These are phyloP conservation scores for Sander lucioperca DNA, from an alignment of 2,113 vertebrate genomes.

Conservation along the genomic window DNA sequence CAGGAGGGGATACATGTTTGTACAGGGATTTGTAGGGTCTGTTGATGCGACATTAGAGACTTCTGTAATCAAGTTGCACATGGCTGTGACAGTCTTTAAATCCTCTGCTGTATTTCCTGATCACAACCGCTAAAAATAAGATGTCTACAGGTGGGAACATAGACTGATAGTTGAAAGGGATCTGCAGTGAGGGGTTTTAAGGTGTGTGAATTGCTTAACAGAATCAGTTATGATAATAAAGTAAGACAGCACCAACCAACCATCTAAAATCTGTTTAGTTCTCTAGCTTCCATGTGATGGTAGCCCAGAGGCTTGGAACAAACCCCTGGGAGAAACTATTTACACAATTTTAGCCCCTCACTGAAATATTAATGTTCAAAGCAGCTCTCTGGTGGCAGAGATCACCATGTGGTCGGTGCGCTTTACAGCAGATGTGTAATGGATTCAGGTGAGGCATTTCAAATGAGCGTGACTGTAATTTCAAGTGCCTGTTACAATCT, in stretches of 20 bases:
- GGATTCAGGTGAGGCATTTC: slow-evolving; percentile 67
- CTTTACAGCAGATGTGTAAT: slow-evolving; percentile 63
- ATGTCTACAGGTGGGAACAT: slow-evolving; percentile 6
- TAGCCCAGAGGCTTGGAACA: slow-evolving; percentile 55
- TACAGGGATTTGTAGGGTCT: slow-evolving; percentile 15
- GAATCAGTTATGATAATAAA: slow-evolving; percentile 60
- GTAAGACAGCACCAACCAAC: slow-evolving; percentile 52
- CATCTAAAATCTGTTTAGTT: slow-evolving; percentile 61
- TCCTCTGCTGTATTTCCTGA: slow-evolving; percentile 17
- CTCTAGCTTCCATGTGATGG: slow-evolving; percentile 59
- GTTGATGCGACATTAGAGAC: slow-evolving; percentile 37
- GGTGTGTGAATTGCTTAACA: slow-evolving; percentile 24
- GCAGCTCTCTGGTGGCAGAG: slow-evolving; percentile 60
- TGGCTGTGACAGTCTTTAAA: slow-evolving; percentile 9
- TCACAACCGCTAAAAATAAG: slow-evolving; percentile 38
- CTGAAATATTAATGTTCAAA: slow-evolving; percentile 75
- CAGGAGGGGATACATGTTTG: slow-evolving; percentile 11
- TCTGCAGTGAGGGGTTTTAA: slow-evolving; percentile 21
- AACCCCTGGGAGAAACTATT: slow-evolving; percentile 62
- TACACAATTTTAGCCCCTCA: slow-evolving; percentile 42
- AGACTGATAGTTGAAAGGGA: slow-evolving; percentile 5
- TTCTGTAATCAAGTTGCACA: slow-evolving; percentile 19
- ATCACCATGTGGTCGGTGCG: slow-evolving; percentile 56
- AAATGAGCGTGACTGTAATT: slow-evolving; percentile 69
- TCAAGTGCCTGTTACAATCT: slow-evolving; percentile 68